Evolutionary conservation across 2,113 vertebrate species (phyloP), one percentile per base, ranked within the genome.

Genomic region (Vombatus ursinus): DNA sequence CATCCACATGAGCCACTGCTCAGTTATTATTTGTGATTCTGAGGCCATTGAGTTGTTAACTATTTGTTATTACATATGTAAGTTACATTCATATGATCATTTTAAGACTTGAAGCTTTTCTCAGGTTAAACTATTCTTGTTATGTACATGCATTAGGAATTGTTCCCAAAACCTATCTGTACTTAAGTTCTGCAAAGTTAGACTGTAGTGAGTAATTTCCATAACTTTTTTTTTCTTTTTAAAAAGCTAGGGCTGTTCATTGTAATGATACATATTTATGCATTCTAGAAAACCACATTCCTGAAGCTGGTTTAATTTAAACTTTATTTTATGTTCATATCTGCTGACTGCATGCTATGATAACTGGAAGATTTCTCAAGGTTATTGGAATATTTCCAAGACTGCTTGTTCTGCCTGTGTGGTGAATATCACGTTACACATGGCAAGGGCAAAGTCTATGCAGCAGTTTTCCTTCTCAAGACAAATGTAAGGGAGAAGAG

Each of bases 261-360:
- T 52, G 51, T 53, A 93, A 48, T 50, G 95, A 93, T 8, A 97
- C 48, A 23, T 95, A 93, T 94, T 97, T 96, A 1, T 91, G 47
- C 50, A 28, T 47, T 10, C 84, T 95, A 24, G 95, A 92, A 98
- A 97, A 84, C 52, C 93, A 93, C 91, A 95, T 37, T 53, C 92
- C 44, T 95, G 47, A 24, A 90, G 10, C 53, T 94, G 89, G 52
- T 97, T 97, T 97, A 95, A 89, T 95, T 96, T 96, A 93, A 95
- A 68, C 28, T 97, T 96, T 93, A 68, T 92, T 97, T n/a, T 25
- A 52, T 92, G 84, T 95, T 97, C 77, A 0, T 90, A 97, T 96
- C 92, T 95, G 61, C 89, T 97, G 96, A 84, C 84, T 95, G 52
- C 3, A 31, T 50, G 4, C 93, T 95, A 37, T 93, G 84, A 91